Evolutionary conservation across 2,113 vertebrate genomes (phyloP), one percentile per base, ranked within the genome.

Genomic region (Corapipo altera): DNA sequence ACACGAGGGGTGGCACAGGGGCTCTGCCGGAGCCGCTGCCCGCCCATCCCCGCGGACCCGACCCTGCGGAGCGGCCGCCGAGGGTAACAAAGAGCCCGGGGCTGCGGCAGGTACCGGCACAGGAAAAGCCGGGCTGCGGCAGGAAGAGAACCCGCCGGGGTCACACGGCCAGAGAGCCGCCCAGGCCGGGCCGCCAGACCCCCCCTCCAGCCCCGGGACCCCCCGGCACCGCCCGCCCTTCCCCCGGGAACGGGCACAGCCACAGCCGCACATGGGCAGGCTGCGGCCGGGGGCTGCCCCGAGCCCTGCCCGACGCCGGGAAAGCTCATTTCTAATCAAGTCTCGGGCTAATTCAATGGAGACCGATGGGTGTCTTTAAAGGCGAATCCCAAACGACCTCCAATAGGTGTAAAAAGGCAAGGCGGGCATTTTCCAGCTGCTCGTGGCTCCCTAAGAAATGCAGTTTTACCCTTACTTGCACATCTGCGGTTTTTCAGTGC

Each of bases 111-210:
- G 70, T 80, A 97, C 91, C 94, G 93, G 90, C 64, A 83, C 94
- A 96, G 95, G 94, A 96, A 92, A 95, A 83, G 92, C 79, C 79
- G 70, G 22, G 79, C 91, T 84, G 95, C 78, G 88, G 95, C 96
- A 96, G 95, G 95, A 97, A 96, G 95, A 80, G 96, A 97, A 97
- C 75, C 80, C 59, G 61, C 18, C 65, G 83, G 95, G 91, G 96
- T 97, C 96, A 97, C 96, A 97, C 26, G 86, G 97, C 93, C 95
- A 93, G 44, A 92, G 95, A 96, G 97, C 82, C 24, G 79, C 5
- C 48, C 20, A 8, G 27, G 93, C 66, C 3, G 37, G 92, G 87
- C 88, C 64, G 84, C 90, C 79, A 95, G 91, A 96, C 75, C 86
- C 95, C 96, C 96, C 89, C 94, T 78, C 87, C 82, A 41, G 85